A percentile compares a stretch with the other conserved stretches of the same genome.
phyloP scores from a whole-genome alignment of 1,140 invertebrate species.

The Paraescarpia echinospica region DNA sequence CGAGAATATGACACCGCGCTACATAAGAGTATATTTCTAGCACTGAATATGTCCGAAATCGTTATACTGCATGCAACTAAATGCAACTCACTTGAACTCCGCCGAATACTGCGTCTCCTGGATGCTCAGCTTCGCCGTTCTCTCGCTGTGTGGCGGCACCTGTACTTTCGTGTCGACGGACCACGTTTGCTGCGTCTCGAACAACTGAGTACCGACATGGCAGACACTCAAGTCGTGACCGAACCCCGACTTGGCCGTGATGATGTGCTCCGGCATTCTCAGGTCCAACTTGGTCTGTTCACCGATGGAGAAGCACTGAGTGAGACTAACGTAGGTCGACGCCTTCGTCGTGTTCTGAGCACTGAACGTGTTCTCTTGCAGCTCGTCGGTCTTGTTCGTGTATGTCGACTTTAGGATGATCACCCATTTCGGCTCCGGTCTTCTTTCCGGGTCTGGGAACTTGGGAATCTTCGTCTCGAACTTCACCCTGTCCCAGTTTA shows the following conservation, averaged over 20 bases:
- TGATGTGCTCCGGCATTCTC: background rate
- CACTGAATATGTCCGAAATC: background rate
- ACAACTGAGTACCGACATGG: background rate
- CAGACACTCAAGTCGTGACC: background rate
- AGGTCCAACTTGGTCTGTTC: background rate
- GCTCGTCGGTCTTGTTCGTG: background rate
- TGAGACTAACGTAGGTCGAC: background rate
- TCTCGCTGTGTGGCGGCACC: background rate
- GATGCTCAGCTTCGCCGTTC: background rate
- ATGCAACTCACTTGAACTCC: background rate
- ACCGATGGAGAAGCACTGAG: background rate
- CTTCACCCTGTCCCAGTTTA: background rate
- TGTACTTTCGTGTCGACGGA: background rate
- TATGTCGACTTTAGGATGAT: background rate
- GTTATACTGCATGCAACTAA: background rate
- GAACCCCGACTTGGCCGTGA: background rate
- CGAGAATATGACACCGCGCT: background rate
- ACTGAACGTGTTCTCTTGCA: background rate
- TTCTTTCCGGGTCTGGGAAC: background rate
- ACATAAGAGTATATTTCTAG: background rate
- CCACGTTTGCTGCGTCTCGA: background rate
- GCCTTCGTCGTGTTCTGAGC: background rate
- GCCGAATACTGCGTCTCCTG: background rate
- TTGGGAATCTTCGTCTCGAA: background rate
- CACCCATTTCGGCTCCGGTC: constrained; percentile 2